phyloP scores from a whole-genome alignment of 2,797 vertebrate species.

The Bufotes viridis region DNA sequence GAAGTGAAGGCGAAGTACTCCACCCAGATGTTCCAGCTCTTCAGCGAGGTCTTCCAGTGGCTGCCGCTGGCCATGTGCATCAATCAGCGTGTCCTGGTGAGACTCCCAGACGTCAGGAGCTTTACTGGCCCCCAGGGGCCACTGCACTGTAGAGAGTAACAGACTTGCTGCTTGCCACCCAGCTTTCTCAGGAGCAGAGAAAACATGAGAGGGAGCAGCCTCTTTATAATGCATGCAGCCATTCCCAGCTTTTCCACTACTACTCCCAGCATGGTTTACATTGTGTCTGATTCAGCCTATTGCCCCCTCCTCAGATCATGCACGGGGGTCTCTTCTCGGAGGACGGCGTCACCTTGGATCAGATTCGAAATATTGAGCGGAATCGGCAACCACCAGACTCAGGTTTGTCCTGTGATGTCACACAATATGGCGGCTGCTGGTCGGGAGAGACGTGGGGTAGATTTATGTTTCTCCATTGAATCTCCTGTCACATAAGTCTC shows the following conservation, averaged over 20 bases:
- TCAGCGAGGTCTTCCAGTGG: conserved; percentile 98
- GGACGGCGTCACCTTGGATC: conserved; percentile 90
- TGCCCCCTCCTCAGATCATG: conserved; percentile 81
- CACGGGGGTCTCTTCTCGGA: conserved; percentile 95
- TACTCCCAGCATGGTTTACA: background rate
- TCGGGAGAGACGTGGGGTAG: no score
- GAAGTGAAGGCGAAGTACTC: conserved; percentile 98
- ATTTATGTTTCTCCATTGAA: no score
- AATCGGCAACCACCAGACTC: conserved; percentile 95
- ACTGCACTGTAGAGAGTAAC: background rate
- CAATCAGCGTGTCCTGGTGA: conserved; percentile 91
- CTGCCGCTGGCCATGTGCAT: conserved; percentile 93
- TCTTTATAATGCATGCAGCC: no score
- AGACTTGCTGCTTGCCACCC: background rate
- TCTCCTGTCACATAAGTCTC: background rate
- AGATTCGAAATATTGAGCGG: conserved; percentile 90
- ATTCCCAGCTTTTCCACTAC: background rate
- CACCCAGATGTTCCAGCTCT: conserved; percentile 96
- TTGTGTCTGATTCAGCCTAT: background rate
- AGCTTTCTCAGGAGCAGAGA: background rate
- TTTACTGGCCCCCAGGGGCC: background rate
- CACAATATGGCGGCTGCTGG: background rate
- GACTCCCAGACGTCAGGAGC: background rate
- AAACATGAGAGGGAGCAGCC: no score
- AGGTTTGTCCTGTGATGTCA: conserved; percentile 70